These are phyloP conservation scores for Myxocyprinus asiaticus DNA, from an alignment of 2,113 vertebrate species.

Conservation along the genomic window DNA sequence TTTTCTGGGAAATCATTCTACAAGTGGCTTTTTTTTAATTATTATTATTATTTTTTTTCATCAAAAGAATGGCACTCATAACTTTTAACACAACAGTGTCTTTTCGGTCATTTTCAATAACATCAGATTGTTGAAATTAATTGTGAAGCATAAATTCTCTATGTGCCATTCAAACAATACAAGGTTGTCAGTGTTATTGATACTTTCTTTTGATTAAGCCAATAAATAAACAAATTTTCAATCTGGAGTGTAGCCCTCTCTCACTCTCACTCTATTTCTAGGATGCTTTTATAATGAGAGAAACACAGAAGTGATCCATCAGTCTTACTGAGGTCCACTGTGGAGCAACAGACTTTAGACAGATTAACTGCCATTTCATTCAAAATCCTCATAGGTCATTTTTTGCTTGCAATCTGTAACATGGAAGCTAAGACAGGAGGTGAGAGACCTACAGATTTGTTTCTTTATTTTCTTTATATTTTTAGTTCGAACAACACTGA, in stretches of 20 bases:
- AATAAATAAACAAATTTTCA: slow-evolving; percentile 38
- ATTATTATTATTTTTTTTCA: too few species aligned
- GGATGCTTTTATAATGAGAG: slow-evolving; percentile 23
- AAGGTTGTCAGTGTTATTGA: slow-evolving; percentile 51
- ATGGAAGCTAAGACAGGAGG: not conserved
- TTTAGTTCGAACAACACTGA: too few species aligned
- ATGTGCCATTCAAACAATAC: slow-evolving; percentile 11
- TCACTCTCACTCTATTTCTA: slow-evolving; percentile 48
- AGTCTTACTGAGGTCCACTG: slow-evolving; percentile 44
- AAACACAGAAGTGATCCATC: slow-evolving; percentile 42
- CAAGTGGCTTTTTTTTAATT: too few species aligned
- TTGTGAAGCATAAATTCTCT: slow-evolving; percentile 37
- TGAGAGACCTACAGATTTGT: too few species aligned
- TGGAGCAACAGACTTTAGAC: slow-evolving; percentile 43
- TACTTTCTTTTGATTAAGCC: slow-evolving; percentile 45
- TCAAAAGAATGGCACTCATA: too few species aligned
- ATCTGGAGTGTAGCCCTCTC: slow-evolving; percentile 2
- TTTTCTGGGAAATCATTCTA: too few species aligned
- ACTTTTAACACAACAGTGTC: not conserved
- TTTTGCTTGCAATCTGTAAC: slow-evolving; percentile 42
- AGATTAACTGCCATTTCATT: slow-evolving; percentile 52
- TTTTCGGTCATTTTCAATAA: slow-evolving; percentile 51
- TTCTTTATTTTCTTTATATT: too few species aligned
- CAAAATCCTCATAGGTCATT: slow-evolving; percentile 34
- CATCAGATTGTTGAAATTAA: slow-evolving; percentile 35